Evolutionary conservation across 2,797 vertebrate species (phyloP).

Genomic region (Platalea minor): DNA sequence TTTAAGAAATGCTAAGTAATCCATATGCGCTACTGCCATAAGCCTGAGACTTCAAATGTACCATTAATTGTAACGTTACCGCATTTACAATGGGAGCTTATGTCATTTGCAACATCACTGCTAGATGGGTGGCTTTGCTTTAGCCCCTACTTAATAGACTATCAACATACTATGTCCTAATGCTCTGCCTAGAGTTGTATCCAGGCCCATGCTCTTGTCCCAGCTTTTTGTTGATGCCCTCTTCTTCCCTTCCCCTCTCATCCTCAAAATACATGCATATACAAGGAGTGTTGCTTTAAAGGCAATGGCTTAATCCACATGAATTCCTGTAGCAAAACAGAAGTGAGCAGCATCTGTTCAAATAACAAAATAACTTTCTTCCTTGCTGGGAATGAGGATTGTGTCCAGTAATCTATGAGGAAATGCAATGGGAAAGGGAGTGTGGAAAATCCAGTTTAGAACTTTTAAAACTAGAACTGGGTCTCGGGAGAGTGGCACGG

Average conservation of each 20-base stretch:
- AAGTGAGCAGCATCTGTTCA: background rate
- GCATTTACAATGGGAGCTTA: background rate
- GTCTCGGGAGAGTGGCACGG: accelerated
- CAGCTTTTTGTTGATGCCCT: background rate
- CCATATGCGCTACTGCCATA: background rate
- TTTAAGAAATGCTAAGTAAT: background rate
- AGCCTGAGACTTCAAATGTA: background rate
- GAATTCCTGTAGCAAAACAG: background rate
- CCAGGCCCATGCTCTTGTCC: background rate
- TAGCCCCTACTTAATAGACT: background rate
- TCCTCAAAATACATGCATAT: background rate
- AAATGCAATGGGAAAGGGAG: background rate
- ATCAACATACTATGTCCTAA: background rate
- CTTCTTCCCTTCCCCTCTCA: background rate
- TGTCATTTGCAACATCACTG: no score
- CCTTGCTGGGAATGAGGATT: background rate
- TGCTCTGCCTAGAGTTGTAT: background rate
- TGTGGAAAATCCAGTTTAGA: background rate
- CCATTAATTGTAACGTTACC: background rate
- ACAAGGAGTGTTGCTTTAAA: background rate
- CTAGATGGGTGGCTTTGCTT: background rate
- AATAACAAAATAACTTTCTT: background rate
- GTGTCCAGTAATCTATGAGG: background rate
- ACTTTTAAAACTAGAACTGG: background rate
- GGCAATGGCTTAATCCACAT: background rate